Base-by-base conservation (phyloP, 2,888 invertebrate genomes). In the Callimorpha dominula region DNA sequence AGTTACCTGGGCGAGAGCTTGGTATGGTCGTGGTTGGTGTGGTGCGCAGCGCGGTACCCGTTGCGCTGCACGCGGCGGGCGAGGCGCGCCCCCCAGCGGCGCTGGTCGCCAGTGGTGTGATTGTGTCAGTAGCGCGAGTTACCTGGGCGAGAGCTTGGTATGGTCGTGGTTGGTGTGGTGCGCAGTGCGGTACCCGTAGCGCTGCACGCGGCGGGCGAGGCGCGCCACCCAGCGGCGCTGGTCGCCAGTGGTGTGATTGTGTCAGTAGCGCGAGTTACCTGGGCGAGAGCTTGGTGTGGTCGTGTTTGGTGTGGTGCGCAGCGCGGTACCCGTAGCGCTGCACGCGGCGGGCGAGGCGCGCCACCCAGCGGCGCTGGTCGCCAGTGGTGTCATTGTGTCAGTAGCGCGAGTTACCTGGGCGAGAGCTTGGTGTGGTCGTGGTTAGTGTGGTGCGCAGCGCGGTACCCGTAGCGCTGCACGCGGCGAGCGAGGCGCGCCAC, bases 1-100 rank as follows among this genome's bases (percentile, higher is more conserved):
- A 99, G 65, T 64, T 64, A n/a, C 49, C 46, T 65, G 46, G 65
- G 31, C 31, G 31, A 31, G 31, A 31, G 31, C 31, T 31, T 31
- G 31, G 31, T 31, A 2, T 20, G 57, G 57, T 57, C n/a, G 57
- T 57, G 57, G 57, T 31, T 57, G 57, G 57, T 57, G 57, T 57
- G 20, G 57, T 20, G 57, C 98, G 95, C 98, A 98, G 89, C 98
- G 98, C 88, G 98, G 98, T 73, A 99, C 97, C 31, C 31, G 31
- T 31, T 1, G 31, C 31, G 31, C 31, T 31, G 31, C 31, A 31
- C 31, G 31, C 31, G 31, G 31, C 31, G 31, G 31, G 31, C 31
- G 31, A 31, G 31, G 31, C 31, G 31, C 31, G 31, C 31, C 31
- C 1, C 31, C 31, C 31, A 31, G 31, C 31, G 31, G 31, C 31